Evolutionary conservation across 2,888 invertebrate species (phyloP), one percentile per base, ranked within the genome.

Genomic region (Mimas tiliae): DNA sequence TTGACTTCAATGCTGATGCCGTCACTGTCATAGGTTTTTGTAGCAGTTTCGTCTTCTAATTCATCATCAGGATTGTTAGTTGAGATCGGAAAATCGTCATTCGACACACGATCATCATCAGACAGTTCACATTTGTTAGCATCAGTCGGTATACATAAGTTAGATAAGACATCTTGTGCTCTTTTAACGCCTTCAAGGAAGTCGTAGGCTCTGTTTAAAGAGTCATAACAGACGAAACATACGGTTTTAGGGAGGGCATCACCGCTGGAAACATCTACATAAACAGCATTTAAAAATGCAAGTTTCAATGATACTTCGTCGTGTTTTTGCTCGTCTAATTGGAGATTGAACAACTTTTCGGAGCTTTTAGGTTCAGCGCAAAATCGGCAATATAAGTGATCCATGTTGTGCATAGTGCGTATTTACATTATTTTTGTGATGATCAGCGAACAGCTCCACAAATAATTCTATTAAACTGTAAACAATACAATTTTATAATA

Each of bases 151-250:
- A 77, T 69, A 65, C 86, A 86, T 66, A 90, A 71, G 19, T 70
- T 78, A 0, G 73, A 66, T 33, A 93, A 71, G 7, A 88, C 74
- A 6, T 80, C 79, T 67, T 90, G 90, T 1, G 89, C 85, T 16
- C 79, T 76, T 68, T 87, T 87, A 0, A 90, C 86, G 62, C 77
- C 77, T 42, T 83, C 78, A 6, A 90, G 75, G 67, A 91, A 91
- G 4, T 88, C 84, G 68, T 84, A 88, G 12, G 90, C 88, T 73
- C 88, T 88, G 69, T 87, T 87, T 45, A 91, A 69, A 6, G 83
- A 85, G 38, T 90, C 88, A 74, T 86, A 88, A 68, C 91, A 91
- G 1, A 88, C 77, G 53, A 89, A 87, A 80, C 91, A 91, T 47
- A 90, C 80, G 0, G 89, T 89, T 82, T 86, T 89, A 1, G 91